Evolutionary conservation across 2,113 vertebrate species (phyloP), one percentile per base, ranked within the genome.

Genomic region (Physeter macrocephalus): DNA sequence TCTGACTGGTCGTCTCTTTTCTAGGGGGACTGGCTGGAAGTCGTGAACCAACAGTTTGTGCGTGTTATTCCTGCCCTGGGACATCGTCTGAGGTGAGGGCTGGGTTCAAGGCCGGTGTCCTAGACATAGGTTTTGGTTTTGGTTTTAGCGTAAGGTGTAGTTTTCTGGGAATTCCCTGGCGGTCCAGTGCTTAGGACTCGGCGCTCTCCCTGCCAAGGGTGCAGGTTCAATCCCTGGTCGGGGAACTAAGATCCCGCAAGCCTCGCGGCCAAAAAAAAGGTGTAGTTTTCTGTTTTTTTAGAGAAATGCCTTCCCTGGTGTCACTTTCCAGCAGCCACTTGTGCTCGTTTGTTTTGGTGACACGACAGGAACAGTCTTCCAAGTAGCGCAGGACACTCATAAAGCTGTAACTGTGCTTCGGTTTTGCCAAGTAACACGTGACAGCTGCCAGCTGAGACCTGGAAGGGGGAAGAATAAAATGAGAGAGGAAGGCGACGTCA

Each of bases 31-130:
- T 98, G 98, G 39, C 97, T 99, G 62, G 99, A 99, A 93, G 99
- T 99, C 12, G 97, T 99, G 88, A 99, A 99, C 96, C 99, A 98
- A 82, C 98, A 99, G 71, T 99, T 98, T 87, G 99, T 99, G 43
- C 98, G 98, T 77, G 99, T 99, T 2, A 97, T 99, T 97, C 98
- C 98, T 27, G 92, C 94, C 27, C 95, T 2, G 99, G 98, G 61
- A 97, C 96, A 11, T 97, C 97, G 8, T 95, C 98, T 23, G 98
- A 98, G 94, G 99, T 98, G 97, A 99, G 94, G 43, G 31, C 7
- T 61, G n/a, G 21, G 15, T 34, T 85, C 86, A 54, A 80, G 77
- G 17, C 64, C 15, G 18, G 21, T n/a, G 14, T 14, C 82, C 11
- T 21, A 74, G 59, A 15, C 6, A 14, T 1, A 67, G 10, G 1